Evolutionary conservation across 2,888 invertebrate species (phyloP).

Genomic region (Heteromyza rotundicornis): DNA sequence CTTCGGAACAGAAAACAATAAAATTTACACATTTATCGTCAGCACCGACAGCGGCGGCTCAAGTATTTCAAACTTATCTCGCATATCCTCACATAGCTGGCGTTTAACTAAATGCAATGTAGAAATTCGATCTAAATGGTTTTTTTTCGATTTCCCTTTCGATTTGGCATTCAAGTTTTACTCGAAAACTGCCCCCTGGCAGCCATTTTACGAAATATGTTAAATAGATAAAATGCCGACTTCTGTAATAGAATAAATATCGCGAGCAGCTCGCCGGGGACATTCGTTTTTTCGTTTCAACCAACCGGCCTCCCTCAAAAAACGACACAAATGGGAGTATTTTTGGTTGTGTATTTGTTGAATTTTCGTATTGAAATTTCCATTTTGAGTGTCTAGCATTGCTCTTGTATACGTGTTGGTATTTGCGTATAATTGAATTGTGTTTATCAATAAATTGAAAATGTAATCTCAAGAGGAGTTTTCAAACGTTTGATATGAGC

Average conservation of each 20-base stretch:
- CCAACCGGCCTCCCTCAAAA: not conserved
- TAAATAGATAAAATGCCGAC: conserved; percentile 40
- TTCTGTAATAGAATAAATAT: conserved; percentile 14
- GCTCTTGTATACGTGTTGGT: conserved; percentile 10
- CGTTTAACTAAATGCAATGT: no score
- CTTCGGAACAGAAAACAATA: conserved; percentile 9
- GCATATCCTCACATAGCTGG: no score
- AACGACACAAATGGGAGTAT: not conserved
- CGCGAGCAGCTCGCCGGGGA: conserved; percentile 9
- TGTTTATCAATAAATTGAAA: conserved; percentile 41
- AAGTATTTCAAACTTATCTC: conserved; percentile 8
- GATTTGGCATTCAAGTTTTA: not conserved
- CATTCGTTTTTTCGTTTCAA: no score
- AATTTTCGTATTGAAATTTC: conserved; percentile 26
- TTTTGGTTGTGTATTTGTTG: not conserved
- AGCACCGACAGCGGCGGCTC: no score
- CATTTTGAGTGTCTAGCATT: conserved; percentile 24
- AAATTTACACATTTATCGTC: conserved; percentile 23
- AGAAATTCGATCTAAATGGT: conserved; percentile 50
- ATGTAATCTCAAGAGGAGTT: conserved; percentile 35
- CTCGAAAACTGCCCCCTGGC: conserved; percentile 24
- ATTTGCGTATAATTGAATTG: conserved; percentile 35
- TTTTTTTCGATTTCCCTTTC: conserved; percentile 33
- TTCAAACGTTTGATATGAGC: conserved; percentile 30
- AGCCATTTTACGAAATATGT: conserved; percentile 37